These are phyloP conservation scores for Butorides virescens DNA, from an alignment of 2,113 vertebrate species.

Conservation along the genomic window DNA sequence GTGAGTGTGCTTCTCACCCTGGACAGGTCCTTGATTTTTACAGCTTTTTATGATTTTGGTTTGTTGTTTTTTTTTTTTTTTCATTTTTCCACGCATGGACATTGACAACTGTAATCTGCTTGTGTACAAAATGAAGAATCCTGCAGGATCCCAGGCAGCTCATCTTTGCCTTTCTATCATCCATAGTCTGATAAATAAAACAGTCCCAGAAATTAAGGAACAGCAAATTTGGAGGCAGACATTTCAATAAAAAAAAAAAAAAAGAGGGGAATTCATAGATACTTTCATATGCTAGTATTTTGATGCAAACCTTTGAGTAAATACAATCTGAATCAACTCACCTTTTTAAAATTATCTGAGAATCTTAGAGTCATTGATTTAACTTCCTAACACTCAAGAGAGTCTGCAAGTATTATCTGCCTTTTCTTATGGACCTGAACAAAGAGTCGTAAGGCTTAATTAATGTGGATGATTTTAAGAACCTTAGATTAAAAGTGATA, in stretches of 20 bases:
- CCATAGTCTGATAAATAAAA: background rate
- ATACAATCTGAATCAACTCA: background rate
- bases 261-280: fast-evolving
- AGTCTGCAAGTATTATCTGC: background rate
- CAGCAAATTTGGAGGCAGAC: fast-evolving
- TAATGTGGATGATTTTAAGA: background rate
- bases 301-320: background rate
- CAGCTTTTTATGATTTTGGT: background rate
- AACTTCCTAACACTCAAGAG: background rate
- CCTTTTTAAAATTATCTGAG: background rate
- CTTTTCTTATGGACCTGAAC: background rate
- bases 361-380: background rate
- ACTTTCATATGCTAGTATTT: background rate
- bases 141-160: background rate
- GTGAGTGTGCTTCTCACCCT: background rate
- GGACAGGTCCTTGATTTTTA: background rate
- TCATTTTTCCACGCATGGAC: background rate
- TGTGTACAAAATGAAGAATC: background rate
- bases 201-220: background rate
- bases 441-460: background rate
- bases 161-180: background rate
- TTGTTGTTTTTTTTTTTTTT: too few relatives aligned
- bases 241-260: background rate
- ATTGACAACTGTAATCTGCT: background rate
- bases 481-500: background rate